phyloP scores from a whole-genome alignment of 2,797 vertebrate species.

The Sebastes diaconus region DNA sequence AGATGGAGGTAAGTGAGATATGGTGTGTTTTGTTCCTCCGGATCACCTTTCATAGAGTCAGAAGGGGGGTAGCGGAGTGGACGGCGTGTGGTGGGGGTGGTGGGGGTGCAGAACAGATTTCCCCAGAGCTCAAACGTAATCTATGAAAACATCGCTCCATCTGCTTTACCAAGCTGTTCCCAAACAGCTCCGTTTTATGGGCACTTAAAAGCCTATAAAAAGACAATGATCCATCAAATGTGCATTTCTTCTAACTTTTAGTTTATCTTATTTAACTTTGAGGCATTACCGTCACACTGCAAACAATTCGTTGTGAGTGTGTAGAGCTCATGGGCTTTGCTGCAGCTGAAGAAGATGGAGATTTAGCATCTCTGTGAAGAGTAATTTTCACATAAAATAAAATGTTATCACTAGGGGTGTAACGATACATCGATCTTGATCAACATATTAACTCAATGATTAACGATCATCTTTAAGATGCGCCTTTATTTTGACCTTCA shows the following conservation, averaged over 20 bases:
- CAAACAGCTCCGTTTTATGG: constrained; percentile 67
- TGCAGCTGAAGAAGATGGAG: not conserved
- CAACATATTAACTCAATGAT: too few relatives aligned
- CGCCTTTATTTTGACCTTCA: too few relatives aligned
- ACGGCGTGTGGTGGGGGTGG: constrained; percentile 8
- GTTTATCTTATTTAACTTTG: constrained; percentile 56
- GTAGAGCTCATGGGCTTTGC: not conserved
- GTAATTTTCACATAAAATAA: constrained; percentile 1
- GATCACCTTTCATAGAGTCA: constrained; percentile 75
- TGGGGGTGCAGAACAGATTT: constrained; percentile 68
- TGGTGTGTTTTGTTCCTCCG: constrained; percentile 66
- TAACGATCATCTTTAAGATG: too few relatives aligned
- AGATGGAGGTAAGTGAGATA: constrained; percentile 86
- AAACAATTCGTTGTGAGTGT: not conserved
- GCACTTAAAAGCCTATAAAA: constrained; percentile 73
- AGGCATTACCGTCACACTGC: constrained; percentile 21
- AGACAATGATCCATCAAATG: constrained; percentile 69
- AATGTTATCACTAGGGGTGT: not conserved
- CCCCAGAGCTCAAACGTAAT: constrained; percentile 76
- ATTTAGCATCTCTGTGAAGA: not conserved
- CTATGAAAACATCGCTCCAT: constrained; percentile 78
- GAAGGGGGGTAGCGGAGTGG: constrained; percentile 43
- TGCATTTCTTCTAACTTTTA: constrained; percentile 37
- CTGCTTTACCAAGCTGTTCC: constrained; percentile 80
- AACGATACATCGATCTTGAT: too few relatives aligned